These are phyloP conservation scores for Tiphia femorata DNA, from an alignment of 2,888 invertebrate species.

Conservation along the genomic window DNA sequence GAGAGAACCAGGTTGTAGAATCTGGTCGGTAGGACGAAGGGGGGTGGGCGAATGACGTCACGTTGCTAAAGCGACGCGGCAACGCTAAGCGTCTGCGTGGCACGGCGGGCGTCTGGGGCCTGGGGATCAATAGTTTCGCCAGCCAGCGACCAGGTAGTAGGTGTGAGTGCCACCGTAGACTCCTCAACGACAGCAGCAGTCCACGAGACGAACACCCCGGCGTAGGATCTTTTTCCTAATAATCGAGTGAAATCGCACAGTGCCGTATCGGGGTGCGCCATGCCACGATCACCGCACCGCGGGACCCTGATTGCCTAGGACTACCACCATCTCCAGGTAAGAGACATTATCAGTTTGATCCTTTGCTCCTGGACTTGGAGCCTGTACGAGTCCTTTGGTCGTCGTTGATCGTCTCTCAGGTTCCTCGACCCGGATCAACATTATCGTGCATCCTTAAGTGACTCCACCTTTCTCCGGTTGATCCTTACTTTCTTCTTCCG, in stretches of 20 bases:
- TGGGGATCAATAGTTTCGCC: slow-evolving; percentile 68
- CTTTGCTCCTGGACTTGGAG: no score
- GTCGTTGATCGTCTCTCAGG: no score
- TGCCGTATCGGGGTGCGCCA: slow-evolving; percentile 59
- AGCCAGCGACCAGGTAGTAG: slow-evolving; percentile 65
- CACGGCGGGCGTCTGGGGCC: slow-evolving; percentile 65
- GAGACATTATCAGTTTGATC: neutral
- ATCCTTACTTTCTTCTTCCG: no score
- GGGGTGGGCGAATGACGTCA: slow-evolving; percentile 63
- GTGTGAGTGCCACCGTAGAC: slow-evolving; percentile 58
- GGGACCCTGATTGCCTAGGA: slow-evolving; percentile 63
- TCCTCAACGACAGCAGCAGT: slow-evolving; percentile 63
- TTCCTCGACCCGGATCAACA: no score
- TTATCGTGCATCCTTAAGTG: no score
- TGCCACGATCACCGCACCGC: slow-evolving; percentile 61
- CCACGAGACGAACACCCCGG: slow-evolving; percentile 66
- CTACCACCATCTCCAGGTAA: slow-evolving; percentile 65
- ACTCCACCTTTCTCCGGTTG: no score
- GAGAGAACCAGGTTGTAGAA: neutral
- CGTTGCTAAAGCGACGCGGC: slow-evolving; percentile 69
- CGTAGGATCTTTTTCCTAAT: slow-evolving; percentile 60
- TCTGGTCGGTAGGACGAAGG: neutral
- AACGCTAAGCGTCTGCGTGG: slow-evolving; percentile 66
- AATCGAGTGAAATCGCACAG: slow-evolving; percentile 43
- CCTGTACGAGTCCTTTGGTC: no score